These are phyloP conservation scores for Conomelus anceps DNA, from an alignment of 2,888 invertebrate species.

Conservation along the genomic window DNA sequence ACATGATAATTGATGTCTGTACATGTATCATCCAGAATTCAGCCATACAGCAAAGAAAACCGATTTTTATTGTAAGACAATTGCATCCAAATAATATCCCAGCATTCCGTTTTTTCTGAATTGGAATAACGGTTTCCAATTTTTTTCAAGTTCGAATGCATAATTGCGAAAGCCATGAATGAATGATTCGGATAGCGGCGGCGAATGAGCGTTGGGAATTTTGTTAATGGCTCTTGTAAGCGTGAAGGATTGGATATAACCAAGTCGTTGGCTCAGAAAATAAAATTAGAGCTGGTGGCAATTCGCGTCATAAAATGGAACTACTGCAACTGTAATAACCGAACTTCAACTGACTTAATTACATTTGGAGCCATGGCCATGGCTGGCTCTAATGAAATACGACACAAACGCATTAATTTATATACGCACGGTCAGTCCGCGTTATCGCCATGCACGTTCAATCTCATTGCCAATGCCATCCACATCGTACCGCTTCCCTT, in stretches of 20 bases:
- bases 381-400: neutral
- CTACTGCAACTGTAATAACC: neutral
- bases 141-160: neutral
- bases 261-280: neutral
- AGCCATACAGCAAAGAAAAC: no score
- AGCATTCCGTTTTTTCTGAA: neutral
- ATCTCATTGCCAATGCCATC: neutral
- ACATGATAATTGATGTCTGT: no score
- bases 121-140: neutral
- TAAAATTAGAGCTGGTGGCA: neutral
- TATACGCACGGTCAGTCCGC: neutral
- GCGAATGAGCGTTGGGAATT: neutral
- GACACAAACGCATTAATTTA: neutral
- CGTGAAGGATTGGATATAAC: neutral
- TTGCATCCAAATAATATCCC: no score
- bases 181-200: no score
- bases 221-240: neutral
- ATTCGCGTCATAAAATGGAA: neutral
- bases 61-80: no score
- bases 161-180: neutral
- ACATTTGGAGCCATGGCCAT: neutral
- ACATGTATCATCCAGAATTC: no score
- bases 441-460: no score
- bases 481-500: neutral
- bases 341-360: neutral